Percentiles rank a stretch among this genome's conserved stretches.
Evolutionary conservation across 2,797 vertebrate genomes (phyloP).

Genomic region (Sparus aurata): DNA sequence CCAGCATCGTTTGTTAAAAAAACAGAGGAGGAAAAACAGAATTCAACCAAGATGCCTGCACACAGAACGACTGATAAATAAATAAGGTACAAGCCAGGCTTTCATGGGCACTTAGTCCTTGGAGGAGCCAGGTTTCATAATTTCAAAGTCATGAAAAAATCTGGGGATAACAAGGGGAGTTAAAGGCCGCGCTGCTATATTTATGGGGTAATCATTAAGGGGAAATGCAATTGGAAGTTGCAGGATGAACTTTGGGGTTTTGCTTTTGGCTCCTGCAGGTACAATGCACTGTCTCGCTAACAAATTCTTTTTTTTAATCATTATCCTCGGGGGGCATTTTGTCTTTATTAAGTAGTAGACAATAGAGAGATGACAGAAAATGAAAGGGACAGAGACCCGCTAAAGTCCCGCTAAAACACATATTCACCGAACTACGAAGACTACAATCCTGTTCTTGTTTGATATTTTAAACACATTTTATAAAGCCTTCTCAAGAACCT

Average conservation of each 20-base stretch:
- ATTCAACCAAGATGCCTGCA: constrained; percentile 56
- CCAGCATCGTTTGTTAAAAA: constrained; percentile 45
- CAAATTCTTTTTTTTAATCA: not conserved
- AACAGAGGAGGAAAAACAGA: constrained; percentile 40
- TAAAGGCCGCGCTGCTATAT: constrained; percentile 56
- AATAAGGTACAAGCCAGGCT: constrained; percentile 53
- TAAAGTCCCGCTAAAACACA: constrained; percentile 28
- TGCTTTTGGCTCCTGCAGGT: constrained; percentile 52
- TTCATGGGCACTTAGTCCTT: constrained; percentile 59
- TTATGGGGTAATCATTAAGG: constrained; percentile 71
- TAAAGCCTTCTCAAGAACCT: constrained; percentile 57
- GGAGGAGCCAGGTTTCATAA: constrained; percentile 53
- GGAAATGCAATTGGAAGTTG: constrained; percentile 63
- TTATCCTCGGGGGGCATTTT: not conserved
- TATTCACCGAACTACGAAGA: constrained; percentile 1
- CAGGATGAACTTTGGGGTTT: constrained; percentile 58
- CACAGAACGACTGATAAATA: constrained; percentile 59
- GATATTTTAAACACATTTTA: constrained; percentile 38
- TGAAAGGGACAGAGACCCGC: not conserved
- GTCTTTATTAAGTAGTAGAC: not conserved
- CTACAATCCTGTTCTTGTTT: not conserved
- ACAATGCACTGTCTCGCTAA: constrained; percentile 22
- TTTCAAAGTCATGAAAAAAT: constrained; percentile 61
- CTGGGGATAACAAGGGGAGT: constrained; percentile 52
- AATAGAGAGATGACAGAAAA: not conserved